Evolutionary conservation across 2,888 invertebrate genomes (phyloP).

Genomic region (Torymus auratus): DNA sequence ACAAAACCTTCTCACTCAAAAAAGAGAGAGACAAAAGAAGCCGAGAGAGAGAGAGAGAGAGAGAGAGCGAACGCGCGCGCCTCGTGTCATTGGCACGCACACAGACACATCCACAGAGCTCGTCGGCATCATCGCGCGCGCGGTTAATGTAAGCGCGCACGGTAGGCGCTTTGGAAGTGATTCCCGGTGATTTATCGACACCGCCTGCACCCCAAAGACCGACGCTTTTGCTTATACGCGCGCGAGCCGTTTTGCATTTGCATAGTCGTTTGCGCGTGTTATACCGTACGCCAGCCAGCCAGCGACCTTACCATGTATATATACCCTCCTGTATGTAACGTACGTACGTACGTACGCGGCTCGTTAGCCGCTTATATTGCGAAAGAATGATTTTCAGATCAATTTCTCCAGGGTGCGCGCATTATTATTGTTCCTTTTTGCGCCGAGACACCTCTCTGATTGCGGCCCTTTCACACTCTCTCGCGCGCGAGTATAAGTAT

Average conservation of each 20-base stretch:
- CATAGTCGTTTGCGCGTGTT: conserved; percentile 65
- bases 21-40: neutral
- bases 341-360: neutral
- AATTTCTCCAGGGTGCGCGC: conserved; percentile 23
- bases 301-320: neutral
- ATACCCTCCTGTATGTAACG: neutral
- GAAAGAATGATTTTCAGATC: conserved; percentile 48
- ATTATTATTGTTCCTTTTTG: conserved; percentile 12
- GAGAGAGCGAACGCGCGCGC: neutral
- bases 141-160: conserved; percentile 58
- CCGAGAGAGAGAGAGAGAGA: no score
- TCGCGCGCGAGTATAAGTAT: no score
- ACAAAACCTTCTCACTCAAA: neutral
- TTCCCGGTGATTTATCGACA: conserved; percentile 70
- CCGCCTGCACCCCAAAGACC: conserved; percentile 61
- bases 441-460: conserved; percentile 28
- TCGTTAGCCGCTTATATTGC: conserved; percentile 38
- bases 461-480: neutral
- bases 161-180: conserved; percentile 65
- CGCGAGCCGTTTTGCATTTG: conserved; percentile 61
- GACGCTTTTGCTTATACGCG: neutral
- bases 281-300: conserved; percentile 17
- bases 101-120: conserved; percentile 47
- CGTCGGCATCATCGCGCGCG: conserved; percentile 57
- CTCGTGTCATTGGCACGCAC: conserved; percentile 61